Evolutionary conservation across 2,888 invertebrate genomes (phyloP).

Genomic region (Merodon equestris): DNA sequence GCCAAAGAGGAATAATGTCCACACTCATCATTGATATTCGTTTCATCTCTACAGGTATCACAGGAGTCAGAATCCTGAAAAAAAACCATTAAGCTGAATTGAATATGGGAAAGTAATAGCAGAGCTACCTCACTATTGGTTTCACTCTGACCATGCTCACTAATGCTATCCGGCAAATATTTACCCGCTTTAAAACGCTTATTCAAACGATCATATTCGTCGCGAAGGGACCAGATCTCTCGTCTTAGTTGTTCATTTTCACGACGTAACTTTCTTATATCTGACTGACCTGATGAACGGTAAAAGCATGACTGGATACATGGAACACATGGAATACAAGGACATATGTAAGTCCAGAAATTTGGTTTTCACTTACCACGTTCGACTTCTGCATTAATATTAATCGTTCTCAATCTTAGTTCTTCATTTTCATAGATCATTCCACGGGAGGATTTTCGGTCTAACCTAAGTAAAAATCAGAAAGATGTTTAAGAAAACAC

Average conservation of each 20-base stretch:
- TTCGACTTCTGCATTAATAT: slow-evolving; percentile 95
- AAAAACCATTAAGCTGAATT: slow-evolving; percentile 6
- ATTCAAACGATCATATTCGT: slow-evolving; percentile 93
- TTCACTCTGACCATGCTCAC: slow-evolving; percentile 63
- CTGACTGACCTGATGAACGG: slow-evolving; percentile 85
- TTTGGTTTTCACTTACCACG: slow-evolving; percentile 82
- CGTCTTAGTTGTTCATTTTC: slow-evolving; percentile 93
- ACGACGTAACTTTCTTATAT: slow-evolving; percentile 91
- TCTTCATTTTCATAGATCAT: slow-evolving; percentile 97
- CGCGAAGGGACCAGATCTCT: slow-evolving; percentile 91
- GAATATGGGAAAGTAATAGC: background rate
- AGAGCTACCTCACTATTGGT: slow-evolving; percentile 52
- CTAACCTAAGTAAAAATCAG: slow-evolving; percentile 82
- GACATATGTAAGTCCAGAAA: too few relatives aligned
- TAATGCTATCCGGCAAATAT: slow-evolving; percentile 72
- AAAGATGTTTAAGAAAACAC: background rate
- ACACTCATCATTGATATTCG: slow-evolving; percentile 71
- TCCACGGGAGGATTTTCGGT: slow-evolving; percentile 93
- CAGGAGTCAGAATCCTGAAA: slow-evolving; percentile 77
- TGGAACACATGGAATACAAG: background rate
- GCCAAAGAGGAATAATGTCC: slow-evolving; percentile 9
- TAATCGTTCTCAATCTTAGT: slow-evolving; percentile 91
- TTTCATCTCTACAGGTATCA: slow-evolving; percentile 75
- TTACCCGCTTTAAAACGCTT: slow-evolving; percentile 84
- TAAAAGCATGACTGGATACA: background rate